phyloP scores from a whole-genome alignment of 2,113 vertebrate species.

The Riparia riparia region DNA sequence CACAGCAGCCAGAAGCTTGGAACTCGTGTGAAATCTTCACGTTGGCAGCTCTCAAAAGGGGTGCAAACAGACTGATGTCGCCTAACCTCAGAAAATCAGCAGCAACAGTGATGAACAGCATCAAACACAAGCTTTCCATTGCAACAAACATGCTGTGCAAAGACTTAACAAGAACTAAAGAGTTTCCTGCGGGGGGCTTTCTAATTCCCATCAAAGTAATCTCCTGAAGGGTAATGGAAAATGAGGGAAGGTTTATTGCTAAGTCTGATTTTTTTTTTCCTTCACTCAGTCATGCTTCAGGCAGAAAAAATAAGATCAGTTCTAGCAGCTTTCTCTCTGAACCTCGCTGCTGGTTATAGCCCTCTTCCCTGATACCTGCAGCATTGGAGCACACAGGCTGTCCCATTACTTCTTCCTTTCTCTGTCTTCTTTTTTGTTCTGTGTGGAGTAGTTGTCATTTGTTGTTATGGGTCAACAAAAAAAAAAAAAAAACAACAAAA shows the following conservation, averaged over 20 bases:
- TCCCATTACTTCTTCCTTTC: background rate
- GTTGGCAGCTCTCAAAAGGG: constrained; percentile 4
- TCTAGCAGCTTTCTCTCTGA: constrained; percentile 31
- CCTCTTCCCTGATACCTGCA: background rate
- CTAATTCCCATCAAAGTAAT: constrained; percentile 78
- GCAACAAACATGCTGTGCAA: constrained; percentile 62
- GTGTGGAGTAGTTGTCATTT: background rate
- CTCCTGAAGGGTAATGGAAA: constrained; percentile 57
- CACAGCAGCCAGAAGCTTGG: background rate
- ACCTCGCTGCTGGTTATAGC: background rate
- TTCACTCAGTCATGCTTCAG: background rate
- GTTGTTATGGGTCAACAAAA: background rate
- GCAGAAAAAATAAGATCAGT: constrained; percentile 34
- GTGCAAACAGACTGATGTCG: constrained; percentile 22
- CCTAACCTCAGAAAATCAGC: constrained; percentile 69
- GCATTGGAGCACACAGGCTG: background rate
- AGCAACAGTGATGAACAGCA: constrained; percentile 59
- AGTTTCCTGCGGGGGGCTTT: constrained; percentile 75
- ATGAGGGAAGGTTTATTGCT: constrained; percentile 60
- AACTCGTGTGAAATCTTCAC: background rate
- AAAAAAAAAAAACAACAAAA: background rate
- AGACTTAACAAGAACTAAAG: constrained; percentile 70
- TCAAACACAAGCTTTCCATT: constrained; percentile 69
- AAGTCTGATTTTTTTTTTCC: background rate
- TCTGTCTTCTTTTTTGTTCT: background rate